These are phyloP conservation scores for Zaprionus lachaisei DNA, from an alignment of 1,140 invertebrate genomes.

Conservation along the genomic window DNA sequence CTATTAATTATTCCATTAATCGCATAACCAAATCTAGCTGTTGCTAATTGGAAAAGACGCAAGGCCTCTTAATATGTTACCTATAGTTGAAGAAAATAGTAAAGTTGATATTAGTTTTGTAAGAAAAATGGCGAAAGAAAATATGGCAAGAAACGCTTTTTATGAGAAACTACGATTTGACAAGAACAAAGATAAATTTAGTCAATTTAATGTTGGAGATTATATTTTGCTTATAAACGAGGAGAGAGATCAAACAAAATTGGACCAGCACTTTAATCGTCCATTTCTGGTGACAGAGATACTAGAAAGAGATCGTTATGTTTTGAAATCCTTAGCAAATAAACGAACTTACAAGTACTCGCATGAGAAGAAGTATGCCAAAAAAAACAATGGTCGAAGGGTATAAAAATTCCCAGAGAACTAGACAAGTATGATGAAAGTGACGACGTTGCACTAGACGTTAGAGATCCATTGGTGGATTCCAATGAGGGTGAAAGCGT, in stretches of 20 bases:
- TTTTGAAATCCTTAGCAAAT: background rate
- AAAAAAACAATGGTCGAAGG: background rate
- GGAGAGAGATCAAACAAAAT: background rate
- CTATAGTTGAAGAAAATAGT: background rate
- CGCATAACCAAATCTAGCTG: conserved; percentile 3
- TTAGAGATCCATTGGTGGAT: background rate
- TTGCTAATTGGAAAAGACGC: conserved; percentile 9
- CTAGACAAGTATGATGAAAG: background rate
- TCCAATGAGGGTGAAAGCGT: background rate
- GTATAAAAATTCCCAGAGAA: background rate
- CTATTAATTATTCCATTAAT: conserved; percentile 6
- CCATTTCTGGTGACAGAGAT: conserved; percentile 1
- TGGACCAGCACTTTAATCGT: background rate
- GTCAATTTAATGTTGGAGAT: background rate
- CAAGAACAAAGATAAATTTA: background rate
- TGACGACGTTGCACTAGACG: background rate
- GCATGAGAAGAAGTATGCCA: background rate
- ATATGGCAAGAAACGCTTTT: background rate
- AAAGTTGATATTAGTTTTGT: background rate
- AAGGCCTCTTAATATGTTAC: conserved; percentile 9
- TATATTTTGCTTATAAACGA: background rate
- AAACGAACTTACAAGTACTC: background rate
- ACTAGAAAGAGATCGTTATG: background rate
- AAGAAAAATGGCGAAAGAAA: conserved; percentile 3
- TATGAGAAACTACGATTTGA: background rate